Evolutionary conservation across 1,140 invertebrate species (phyloP).

Genomic region (Leptinotarsa defecta): DNA sequence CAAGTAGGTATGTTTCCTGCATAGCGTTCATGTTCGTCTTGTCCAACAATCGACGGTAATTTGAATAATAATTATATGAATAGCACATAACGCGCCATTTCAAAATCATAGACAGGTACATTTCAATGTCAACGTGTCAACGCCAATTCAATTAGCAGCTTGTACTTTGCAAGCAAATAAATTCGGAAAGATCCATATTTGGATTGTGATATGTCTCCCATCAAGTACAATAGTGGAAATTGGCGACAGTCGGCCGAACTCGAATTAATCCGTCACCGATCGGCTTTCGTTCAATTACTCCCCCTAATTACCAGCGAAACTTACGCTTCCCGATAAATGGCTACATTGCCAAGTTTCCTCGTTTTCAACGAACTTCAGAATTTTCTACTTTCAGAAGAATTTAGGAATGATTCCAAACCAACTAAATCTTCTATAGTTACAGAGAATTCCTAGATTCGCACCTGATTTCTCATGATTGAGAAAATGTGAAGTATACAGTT

Average conservation of each 20-base stretch:
- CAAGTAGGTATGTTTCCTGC: too few relatives aligned
- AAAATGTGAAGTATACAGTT: too few relatives aligned
- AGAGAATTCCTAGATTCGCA: too few relatives aligned
- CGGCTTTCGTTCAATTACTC: conserved; percentile 19
- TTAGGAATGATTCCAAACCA: too few relatives aligned
- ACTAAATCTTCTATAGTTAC: too few relatives aligned
- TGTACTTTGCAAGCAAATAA: background rate
- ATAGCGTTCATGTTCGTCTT: too few relatives aligned
- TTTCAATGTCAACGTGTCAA: conserved; percentile 3
- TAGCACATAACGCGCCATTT: background rate
- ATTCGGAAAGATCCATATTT: conserved; percentile 14
- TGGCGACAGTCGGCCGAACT: background rate
- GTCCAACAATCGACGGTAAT: background rate
- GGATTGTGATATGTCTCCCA: background rate
- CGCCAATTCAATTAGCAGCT: background rate
- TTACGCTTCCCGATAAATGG: conserved; percentile 4
- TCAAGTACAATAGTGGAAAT: conserved; percentile 6
- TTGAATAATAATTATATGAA: background rate
- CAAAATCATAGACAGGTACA: background rate
- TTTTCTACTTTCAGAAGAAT: too few relatives aligned
- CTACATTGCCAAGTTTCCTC: background rate
- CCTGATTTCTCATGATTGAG: too few relatives aligned
- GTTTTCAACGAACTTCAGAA: background rate
- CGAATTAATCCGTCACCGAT: conserved; percentile 4
- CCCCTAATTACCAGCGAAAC: conserved; percentile 11